A percentile compares a stretch with the other conserved stretches of the same genome.
Conservation (phyloP, 2,797 vertebrate genomes). For the Miichthys miiuy region DNA sequence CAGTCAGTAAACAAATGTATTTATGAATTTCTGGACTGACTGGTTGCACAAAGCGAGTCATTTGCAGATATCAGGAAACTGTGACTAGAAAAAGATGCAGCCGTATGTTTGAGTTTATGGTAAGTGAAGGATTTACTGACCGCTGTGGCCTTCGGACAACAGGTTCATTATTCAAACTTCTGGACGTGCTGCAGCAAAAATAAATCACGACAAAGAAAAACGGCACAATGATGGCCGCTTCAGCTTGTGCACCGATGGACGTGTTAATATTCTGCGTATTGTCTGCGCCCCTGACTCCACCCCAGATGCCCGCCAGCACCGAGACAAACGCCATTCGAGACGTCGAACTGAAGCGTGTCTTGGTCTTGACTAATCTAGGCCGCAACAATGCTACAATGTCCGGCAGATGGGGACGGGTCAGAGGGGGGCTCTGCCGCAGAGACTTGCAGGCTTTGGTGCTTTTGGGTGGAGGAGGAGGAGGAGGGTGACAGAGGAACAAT, state of each 20-base stretch:
- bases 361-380: conserved; percentile 57
- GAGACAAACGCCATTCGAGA: conserved; percentile 38
- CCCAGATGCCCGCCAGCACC: conserved; percentile 48
- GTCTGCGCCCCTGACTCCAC: conserved; percentile 29
- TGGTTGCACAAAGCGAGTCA: not conserved
- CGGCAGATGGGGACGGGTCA: conserved; percentile 77
- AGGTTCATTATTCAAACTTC: not conserved
- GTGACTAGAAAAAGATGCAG: not conserved
- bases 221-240: not conserved
- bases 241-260: conserved; percentile 34
- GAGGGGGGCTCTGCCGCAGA: conserved; percentile 39
- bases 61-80: not conserved
- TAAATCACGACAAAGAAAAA: conserved; percentile 26
- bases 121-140: not conserved
- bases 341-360: conserved; percentile 69
- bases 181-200: not conserved
- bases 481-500: conserved; percentile 75
- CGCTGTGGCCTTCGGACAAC: not conserved
- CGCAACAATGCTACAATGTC: conserved; percentile 62
- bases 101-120: too few species aligned
- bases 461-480: conserved; percentile 41
- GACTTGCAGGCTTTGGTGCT: conserved; percentile 38
- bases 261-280: conserved; percentile 53
- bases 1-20: not conserved
- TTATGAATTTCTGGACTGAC: not conserved